Conservation (phyloP, 2,113 vertebrate genomes). For the Trachemys scripta region DNA sequence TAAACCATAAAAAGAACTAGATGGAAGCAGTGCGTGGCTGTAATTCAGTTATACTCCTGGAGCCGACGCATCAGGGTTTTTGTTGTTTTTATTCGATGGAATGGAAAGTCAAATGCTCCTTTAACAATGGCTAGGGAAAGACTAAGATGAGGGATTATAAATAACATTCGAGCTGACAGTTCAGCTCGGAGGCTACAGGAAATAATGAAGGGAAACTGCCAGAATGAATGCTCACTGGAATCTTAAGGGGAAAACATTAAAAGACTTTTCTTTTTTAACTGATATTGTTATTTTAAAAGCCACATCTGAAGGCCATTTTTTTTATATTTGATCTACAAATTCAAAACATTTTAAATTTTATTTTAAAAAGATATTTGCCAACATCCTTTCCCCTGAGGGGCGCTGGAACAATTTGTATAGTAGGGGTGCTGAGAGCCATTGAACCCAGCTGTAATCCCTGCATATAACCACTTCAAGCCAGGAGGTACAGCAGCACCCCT, state of each 20-base stretch:
- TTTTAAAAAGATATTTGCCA: constrained; percentile 1
- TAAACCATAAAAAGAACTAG: background rate
- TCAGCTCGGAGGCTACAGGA: constrained; percentile 50
- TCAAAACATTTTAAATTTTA: constrained; percentile 65
- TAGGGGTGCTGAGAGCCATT: too few relatives aligned
- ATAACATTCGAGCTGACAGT: constrained; percentile 67
- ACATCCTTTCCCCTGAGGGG: background rate
- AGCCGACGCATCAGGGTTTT: background rate
- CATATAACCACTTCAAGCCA: too few relatives aligned
- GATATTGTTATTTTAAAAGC: constrained; percentile 67
- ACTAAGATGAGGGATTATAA: constrained; percentile 67
- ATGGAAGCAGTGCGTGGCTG: background rate
- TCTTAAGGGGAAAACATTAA: constrained; percentile 64
- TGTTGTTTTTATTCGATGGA: constrained; percentile 48
- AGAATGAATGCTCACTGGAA: constrained; percentile 49
- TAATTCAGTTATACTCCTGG: constrained; percentile 2
- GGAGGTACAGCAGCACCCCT: too few relatives aligned
- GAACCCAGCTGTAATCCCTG: too few relatives aligned
- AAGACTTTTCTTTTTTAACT: background rate
- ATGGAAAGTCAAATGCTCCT: constrained; percentile 63
- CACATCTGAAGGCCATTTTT: constrained; percentile 67
- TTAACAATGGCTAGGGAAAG: constrained; percentile 38
- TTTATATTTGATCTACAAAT: constrained; percentile 55
- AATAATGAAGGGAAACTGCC: constrained; percentile 67
- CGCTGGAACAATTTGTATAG: too few relatives aligned